These are phyloP conservation scores for Drosophila pachea DNA, from an alignment of 1,140 invertebrate genomes.

Conservation along the genomic window DNA sequence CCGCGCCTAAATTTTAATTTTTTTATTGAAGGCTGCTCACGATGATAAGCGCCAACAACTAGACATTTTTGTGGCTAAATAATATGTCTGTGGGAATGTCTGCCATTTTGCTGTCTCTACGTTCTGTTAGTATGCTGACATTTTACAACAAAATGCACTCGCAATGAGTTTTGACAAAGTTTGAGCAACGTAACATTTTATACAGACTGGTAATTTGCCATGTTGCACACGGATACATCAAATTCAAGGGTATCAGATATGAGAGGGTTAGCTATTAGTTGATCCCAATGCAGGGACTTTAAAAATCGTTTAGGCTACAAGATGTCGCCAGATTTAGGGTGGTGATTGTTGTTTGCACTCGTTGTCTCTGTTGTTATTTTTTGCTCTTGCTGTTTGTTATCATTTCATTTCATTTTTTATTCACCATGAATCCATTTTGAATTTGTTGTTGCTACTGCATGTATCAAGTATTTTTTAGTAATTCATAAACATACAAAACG, in stretches of 20 bases:
- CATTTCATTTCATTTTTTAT: conserved; percentile 66
- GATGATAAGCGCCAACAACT: conserved; percentile 51
- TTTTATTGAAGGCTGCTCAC: conserved; percentile 13
- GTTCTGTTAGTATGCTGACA: conserved; percentile 6
- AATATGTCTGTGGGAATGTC: conserved; percentile 34
- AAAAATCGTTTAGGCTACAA: neutral
- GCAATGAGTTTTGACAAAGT: no score
- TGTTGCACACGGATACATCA: neutral
- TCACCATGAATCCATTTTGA: conserved; percentile 61
- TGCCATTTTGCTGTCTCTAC: neutral
- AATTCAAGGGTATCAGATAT: neutral
- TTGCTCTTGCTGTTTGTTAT: conserved; percentile 49
- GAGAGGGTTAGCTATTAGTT: conserved; percentile 66
- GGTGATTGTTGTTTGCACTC: conserved; percentile 3
- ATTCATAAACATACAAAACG: conserved; percentile 54
- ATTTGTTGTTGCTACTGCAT: conserved; percentile 32
- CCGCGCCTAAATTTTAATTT: conserved; percentile 29
- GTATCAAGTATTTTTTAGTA: conserved; percentile 40
- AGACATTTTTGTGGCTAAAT: conserved; percentile 37
- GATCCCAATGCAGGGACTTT: conserved; percentile 23
- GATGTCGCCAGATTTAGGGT: conserved; percentile 13
- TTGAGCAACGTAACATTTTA: neutral
- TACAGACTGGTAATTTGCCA: conserved; percentile 44
- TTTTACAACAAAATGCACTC: conserved; percentile 24
- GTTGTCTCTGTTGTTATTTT: conserved; percentile 26